phyloP scores from a whole-genome alignment of 2,888 invertebrate genomes.

The Hyposoter dolosus region DNA sequence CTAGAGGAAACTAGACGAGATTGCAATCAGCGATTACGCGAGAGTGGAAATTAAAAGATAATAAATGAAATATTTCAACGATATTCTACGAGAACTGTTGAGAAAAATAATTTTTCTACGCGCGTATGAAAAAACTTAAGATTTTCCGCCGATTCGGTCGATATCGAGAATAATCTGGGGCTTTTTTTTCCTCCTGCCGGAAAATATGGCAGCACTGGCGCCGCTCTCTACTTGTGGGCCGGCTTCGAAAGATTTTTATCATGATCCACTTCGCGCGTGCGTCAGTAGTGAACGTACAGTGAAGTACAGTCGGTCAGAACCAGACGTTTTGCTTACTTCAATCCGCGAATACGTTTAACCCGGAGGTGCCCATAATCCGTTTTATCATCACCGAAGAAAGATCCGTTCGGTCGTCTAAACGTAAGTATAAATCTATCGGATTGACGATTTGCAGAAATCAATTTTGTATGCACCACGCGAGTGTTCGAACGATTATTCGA shows the following conservation, averaged over 20 bases:
- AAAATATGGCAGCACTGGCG: slow-evolving; percentile 17
- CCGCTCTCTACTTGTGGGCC: background rate
- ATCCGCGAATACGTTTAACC: slow-evolving; percentile 58
- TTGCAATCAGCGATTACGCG: background rate
- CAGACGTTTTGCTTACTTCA: slow-evolving; percentile 37
- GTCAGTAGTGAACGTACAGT: slow-evolving; percentile 62
- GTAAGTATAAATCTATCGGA: slow-evolving; percentile 26
- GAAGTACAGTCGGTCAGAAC: slow-evolving; percentile 52
- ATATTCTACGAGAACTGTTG: background rate
- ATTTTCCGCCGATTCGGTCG: background rate
- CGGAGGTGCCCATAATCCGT: slow-evolving; percentile 55
- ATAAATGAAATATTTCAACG: background rate
- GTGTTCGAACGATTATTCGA: background rate
- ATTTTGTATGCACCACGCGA: background rate
- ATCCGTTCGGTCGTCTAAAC: slow-evolving; percentile 24
- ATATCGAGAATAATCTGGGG: background rate
- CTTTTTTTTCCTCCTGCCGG: background rate
- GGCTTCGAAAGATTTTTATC: slow-evolving; percentile 70
- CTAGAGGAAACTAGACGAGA: background rate
- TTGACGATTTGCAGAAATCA: background rate
- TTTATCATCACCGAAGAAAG: slow-evolving; percentile 33
- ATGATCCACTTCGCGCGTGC: slow-evolving; percentile 68
- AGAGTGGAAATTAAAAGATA: background rate
- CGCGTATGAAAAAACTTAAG: background rate
- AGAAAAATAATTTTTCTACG: background rate